A percentile compares a stretch with the other conserved stretches of the same genome.
Evolutionary conservation across 2,888 invertebrate genomes (phyloP).

Genomic region (Tenthredo distinguenda): DNA sequence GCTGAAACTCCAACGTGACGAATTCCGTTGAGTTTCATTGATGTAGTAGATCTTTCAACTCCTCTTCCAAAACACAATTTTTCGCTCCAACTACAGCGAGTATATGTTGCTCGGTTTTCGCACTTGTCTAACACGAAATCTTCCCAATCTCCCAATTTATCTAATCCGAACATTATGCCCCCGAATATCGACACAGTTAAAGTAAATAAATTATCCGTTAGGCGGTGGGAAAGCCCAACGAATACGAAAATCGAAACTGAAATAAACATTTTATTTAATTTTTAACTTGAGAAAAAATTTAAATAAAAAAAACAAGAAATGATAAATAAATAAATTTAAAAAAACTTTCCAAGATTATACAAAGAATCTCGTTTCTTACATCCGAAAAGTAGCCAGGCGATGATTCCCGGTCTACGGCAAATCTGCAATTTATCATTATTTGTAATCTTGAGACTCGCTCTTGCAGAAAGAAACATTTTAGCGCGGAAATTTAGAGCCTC

Average conservation of each 20-base stretch:
- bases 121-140: conserved; percentile 64
- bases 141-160: conserved; percentile 67
- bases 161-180: conserved; percentile 65
- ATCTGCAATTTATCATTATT: conserved; percentile 62
- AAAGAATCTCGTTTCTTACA: conserved; percentile 58
- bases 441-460: conserved; percentile 58
- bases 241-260: conserved; percentile 64
- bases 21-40: conserved; percentile 65
- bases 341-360: background rate
- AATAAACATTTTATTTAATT: conserved; percentile 49
- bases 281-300: background rate
- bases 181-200: conserved; percentile 61
- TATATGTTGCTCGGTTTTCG: conserved; percentile 61
- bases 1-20: conserved; percentile 65
- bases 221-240: conserved; percentile 58
- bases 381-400: conserved; percentile 61
- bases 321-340: background rate
- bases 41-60: conserved; percentile 51
- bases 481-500: background rate
- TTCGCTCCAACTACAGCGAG: conserved; percentile 65
- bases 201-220: conserved; percentile 61
- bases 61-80: conserved; percentile 58
- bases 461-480: conserved; percentile 57
- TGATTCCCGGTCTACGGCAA: conserved; percentile 61
- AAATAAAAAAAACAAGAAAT: background rate